Conservation (phyloP, 2,797 vertebrate species). For the Carcharodon carcharias region DNA sequence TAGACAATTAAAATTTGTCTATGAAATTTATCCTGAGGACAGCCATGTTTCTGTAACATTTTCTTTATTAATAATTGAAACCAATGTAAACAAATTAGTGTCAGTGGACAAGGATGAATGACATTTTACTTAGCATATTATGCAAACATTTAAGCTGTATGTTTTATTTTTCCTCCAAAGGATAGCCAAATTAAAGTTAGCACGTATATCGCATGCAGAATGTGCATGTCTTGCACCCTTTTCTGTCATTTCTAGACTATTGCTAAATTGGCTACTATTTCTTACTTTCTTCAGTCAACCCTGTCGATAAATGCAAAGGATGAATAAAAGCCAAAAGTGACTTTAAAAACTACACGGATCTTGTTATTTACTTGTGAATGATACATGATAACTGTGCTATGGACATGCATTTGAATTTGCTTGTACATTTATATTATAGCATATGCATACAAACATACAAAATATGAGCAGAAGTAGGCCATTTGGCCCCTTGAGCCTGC, state of each 20-base stretch:
- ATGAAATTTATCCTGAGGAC: background rate
- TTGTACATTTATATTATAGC: background rate
- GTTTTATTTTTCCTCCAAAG: background rate
- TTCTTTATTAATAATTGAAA: constrained; percentile 19
- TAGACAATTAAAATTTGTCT: background rate
- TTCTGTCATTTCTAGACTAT: constrained; percentile 23
- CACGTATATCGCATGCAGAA: background rate
- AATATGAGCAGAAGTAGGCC: too few relatives aligned
- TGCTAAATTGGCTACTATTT: background rate
- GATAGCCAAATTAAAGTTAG: constrained; percentile 21
- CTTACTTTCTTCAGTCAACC: background rate
- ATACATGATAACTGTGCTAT: background rate
- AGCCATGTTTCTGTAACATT: background rate
- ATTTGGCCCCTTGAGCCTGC: too few relatives aligned
- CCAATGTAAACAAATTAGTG: constrained; percentile 3
- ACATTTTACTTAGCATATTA: constrained; percentile 14
- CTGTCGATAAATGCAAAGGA: constrained; percentile 19
- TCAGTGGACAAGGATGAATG: background rate
- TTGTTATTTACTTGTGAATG: background rate
- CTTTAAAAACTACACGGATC: background rate
- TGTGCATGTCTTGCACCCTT: constrained; percentile 4
- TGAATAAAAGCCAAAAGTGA: constrained; percentile 27
- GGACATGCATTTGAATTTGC: background rate
- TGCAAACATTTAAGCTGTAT: background rate
- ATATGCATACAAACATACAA: background rate